Conservation (phyloP, 2,888 invertebrate species). For the Harpagoxenus sublaevis region DNA sequence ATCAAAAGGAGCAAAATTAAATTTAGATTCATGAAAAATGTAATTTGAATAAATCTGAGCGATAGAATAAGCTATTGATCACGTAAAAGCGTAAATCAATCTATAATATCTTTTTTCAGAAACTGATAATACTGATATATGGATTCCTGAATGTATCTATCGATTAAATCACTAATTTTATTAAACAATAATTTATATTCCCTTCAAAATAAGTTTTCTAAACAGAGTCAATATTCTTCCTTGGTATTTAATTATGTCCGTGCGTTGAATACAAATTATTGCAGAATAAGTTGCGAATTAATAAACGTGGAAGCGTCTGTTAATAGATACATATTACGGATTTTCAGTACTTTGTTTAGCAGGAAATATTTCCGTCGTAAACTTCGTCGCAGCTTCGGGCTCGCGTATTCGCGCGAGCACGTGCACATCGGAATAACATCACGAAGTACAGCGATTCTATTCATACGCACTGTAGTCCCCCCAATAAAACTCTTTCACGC, state of each 20-base stretch:
- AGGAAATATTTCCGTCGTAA: constrained; percentile 44
- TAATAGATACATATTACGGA: constrained; percentile 13
- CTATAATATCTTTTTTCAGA: background rate
- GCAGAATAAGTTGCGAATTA: constrained; percentile 16
- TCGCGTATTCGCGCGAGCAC: constrained; percentile 16
- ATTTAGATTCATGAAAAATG: background rate
- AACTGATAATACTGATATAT: background rate
- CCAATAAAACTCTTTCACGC: constrained; percentile 40
- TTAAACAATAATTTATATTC: background rate
- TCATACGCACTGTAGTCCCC: constrained; percentile 30
- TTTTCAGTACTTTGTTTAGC: constrained; percentile 39
- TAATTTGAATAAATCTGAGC: background rate
- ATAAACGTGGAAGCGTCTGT: background rate
- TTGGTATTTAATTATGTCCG: background rate
- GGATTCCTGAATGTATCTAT: background rate
- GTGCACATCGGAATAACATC: constrained; percentile 20
- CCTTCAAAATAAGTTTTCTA: background rate
- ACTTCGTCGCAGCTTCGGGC: constrained; percentile 14
- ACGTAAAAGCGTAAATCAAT: background rate
- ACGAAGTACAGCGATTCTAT: constrained; percentile 26
- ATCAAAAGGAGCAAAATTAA: background rate
- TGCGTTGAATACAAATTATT: background rate
- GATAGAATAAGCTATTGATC: too few species aligned
- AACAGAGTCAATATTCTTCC: background rate
- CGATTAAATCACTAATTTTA: background rate